Conservation (phyloP, 1,140 invertebrate genomes). For the Batillaria attramentaria region DNA sequence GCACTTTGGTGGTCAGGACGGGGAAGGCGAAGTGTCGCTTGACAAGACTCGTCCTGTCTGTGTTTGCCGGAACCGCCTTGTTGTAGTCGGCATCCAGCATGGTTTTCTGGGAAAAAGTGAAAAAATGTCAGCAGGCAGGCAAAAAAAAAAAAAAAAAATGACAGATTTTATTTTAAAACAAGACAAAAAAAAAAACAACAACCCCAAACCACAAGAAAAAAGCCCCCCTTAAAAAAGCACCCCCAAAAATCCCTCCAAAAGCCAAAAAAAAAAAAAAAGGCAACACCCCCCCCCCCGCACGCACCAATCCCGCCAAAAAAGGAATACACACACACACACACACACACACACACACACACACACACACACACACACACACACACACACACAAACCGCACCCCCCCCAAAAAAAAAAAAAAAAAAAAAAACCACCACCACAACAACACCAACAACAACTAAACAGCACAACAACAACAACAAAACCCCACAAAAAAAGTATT, state of each 20-base stretch:
- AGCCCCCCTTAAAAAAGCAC: no score
- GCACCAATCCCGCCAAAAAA: no score
- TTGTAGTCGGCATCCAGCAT: slow-evolving; percentile 31
- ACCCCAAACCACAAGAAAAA: background rate
- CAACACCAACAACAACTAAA: no score
- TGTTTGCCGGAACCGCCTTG: background rate
- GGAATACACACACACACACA: slow-evolving; percentile 3
- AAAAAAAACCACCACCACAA: no score
- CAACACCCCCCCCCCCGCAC: slow-evolving; percentile 3
- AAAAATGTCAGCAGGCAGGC: background rate
- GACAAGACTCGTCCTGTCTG: background rate
- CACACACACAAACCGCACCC: background rate
- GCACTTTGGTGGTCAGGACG: slow-evolving; percentile 16
- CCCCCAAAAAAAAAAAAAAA: background rate
- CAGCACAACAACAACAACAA: no score
- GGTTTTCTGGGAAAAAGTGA: background rate
- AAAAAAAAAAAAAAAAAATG: background rate
- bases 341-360: slow-evolving; percentile 15
- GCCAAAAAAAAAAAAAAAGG: background rate
- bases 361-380: background rate
- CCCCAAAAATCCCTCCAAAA: no score
- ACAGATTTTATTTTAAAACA: background rate
- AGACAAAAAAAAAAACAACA: background rate
- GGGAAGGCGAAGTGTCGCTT: slow-evolving; percentile 24
- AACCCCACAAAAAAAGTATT: no score